phyloP scores from a whole-genome alignment of 2,888 invertebrate species.

The Leucania comma region DNA sequence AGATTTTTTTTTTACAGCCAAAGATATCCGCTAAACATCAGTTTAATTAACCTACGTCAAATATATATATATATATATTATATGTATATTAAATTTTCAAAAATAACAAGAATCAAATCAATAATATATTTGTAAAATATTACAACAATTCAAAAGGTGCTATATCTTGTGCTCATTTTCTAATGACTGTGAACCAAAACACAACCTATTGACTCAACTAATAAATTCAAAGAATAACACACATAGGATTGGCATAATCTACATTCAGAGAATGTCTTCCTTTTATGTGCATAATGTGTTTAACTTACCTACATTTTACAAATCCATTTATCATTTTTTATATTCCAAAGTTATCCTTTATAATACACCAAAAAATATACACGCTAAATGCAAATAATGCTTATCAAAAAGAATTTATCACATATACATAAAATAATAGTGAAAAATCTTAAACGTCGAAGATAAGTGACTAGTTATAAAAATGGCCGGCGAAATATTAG shows the following conservation, averaged over 20 bases:
- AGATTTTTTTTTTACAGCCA: constrained; percentile 6
- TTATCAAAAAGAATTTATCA: constrained; percentile 70
- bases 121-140: constrained; percentile 44
- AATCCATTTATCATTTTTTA: constrained; percentile 70
- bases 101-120: constrained; percentile 45
- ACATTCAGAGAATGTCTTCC: constrained; percentile 62
- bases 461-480: constrained; percentile 78
- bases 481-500: constrained; percentile 66
- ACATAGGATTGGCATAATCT: constrained; percentile 64
- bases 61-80: constrained; percentile 28
- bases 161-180: constrained; percentile 68
- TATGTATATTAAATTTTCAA: constrained; percentile 30
- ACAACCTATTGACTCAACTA: constrained; percentile 64
- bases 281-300: constrained; percentile 65
- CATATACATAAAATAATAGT: constrained; percentile 63
- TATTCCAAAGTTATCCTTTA: constrained; percentile 57
- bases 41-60: constrained; percentile 53
- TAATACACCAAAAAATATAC: constrained; percentile 62
- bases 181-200: constrained; percentile 63
- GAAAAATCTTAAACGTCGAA: constrained; percentile 67
- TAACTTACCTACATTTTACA: constrained; percentile 66
- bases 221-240: constrained; percentile 63
- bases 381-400: constrained; percentile 71
- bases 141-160: constrained; percentile 54
- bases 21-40: constrained; percentile 41